A percentile compares a stretch with the other conserved stretches of the same genome.
phyloP scores from a whole-genome alignment of 2,113 vertebrate genomes.

The Formicarius rufipectus region DNA sequence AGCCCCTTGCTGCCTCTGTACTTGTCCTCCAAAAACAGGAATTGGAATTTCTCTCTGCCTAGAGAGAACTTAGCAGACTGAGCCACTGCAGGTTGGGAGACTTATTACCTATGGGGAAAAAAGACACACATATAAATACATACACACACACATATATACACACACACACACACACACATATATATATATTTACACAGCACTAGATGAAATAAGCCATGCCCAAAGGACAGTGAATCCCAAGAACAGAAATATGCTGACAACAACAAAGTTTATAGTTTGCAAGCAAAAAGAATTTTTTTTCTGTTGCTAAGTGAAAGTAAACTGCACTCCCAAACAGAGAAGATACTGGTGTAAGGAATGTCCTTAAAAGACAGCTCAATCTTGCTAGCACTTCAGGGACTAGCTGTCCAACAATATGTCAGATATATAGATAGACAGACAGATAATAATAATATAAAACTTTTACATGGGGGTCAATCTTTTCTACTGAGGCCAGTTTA shows the following conservation, averaged over 20 bases:
- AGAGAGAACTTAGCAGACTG: not conserved
- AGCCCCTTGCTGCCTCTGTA: not conserved
- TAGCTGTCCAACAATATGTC: not conserved
- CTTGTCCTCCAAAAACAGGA: not conserved
- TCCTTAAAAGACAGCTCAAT: not conserved
- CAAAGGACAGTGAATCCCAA: not conserved
- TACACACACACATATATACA: not conserved
- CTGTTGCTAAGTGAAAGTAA: not conserved
- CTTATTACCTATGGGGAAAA: not conserved
- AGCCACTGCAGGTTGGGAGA: fast-evolving
- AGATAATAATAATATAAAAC: not conserved
- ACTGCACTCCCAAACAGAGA: not conserved
- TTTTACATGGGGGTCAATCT: not conserved
- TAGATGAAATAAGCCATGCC: not conserved
- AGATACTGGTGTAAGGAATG: not conserved
- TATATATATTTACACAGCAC: not conserved
- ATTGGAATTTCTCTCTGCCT: not conserved
- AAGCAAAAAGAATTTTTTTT: not conserved
- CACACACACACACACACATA: not conserved
- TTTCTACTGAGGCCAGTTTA: not conserved
- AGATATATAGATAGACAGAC: too few species aligned
- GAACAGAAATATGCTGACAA: not conserved
- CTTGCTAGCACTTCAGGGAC: not conserved
- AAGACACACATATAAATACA: not conserved
- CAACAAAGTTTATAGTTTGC: not conserved